These are phyloP conservation scores for Drosophila kuntzei DNA, from an alignment of 2,888 invertebrate genomes.

Conservation along the genomic window DNA sequence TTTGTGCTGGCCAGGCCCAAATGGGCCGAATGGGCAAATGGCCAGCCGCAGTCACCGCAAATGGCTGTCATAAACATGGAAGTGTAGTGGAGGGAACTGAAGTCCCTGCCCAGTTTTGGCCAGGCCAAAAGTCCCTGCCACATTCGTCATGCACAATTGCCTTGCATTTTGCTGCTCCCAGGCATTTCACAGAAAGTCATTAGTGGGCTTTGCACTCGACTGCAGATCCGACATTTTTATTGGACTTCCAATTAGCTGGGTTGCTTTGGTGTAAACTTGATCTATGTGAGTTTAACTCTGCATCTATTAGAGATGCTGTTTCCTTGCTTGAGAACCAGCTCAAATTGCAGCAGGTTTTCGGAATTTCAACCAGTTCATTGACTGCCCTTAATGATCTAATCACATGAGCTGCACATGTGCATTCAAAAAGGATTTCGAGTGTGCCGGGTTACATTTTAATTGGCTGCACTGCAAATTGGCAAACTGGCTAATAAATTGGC, in stretches of 20 bases:
- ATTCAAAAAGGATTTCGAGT: conserved; percentile 56
- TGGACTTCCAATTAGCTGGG: conserved; percentile 81
- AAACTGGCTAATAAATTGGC: conserved; percentile 56
- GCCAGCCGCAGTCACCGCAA: conserved; percentile 69
- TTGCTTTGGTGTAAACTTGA: conserved; percentile 72
- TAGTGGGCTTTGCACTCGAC: conserved; percentile 77
- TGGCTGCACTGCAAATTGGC: conserved; percentile 68
- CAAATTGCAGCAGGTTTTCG: conserved; percentile 9
- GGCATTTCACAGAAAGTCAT: conserved; percentile 77
- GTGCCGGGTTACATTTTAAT: conserved; percentile 71
- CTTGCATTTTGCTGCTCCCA: conserved; percentile 61
- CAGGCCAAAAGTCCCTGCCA: conserved; percentile 59
- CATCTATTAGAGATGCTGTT: conserved; percentile 6
- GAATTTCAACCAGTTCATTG: conserved; percentile 15
- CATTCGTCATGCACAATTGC: conserved; percentile 81
- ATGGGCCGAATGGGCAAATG: conserved; percentile 38
- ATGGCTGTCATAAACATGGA: conserved; percentile 75
- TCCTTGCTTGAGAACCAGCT: conserved; percentile 23
- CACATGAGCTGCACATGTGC: conserved; percentile 58
- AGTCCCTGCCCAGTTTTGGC: conserved; percentile 8
- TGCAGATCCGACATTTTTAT: conserved; percentile 81
- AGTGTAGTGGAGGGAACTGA: conserved; percentile 23
- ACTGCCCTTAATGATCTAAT: conserved; percentile 76
- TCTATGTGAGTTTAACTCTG: conserved; percentile 52
- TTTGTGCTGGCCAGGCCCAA: conserved; percentile 48